These are phyloP conservation scores for Aphaenogaster rudis DNA, from an alignment of 1,140 invertebrate species.

Conservation along the genomic window DNA sequence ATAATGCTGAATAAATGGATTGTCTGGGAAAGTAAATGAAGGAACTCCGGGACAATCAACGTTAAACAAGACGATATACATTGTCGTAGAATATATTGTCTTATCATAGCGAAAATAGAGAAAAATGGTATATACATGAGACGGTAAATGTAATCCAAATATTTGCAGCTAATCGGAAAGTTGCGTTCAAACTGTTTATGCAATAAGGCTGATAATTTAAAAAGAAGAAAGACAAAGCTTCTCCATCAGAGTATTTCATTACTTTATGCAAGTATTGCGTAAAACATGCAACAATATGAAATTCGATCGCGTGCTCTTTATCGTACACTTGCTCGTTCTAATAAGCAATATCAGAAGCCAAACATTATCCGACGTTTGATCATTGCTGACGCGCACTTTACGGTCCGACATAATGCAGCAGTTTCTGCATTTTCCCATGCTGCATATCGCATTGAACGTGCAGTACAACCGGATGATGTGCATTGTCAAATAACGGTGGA, in stretches of 20 bases:
- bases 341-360: constrained; percentile 17
- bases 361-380: constrained; percentile 53
- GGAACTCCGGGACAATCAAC: not conserved
- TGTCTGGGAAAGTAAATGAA: not conserved
- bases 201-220: not conserved
- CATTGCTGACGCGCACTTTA: constrained; percentile 20
- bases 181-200: not conserved
- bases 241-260: not conserved
- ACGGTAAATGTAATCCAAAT: not conserved
- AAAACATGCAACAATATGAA: constrained; percentile 3
- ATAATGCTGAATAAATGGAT: not conserved
- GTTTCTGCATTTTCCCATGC: constrained; percentile 57
- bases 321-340: not conserved
- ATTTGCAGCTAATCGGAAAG: not conserved
- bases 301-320: not conserved
- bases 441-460: not conserved
- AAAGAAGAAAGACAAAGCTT: not conserved
- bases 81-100: not conserved
- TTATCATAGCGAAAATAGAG: not conserved
- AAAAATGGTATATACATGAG: not conserved
- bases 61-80: not conserved
- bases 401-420: constrained; percentile 44
- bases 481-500: constrained; percentile 27
- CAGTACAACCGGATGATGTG: not conserved
- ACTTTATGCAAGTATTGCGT: not conserved